Conservation (phyloP, 2,888 invertebrate genomes). For the Leptopilina myrica region DNA sequence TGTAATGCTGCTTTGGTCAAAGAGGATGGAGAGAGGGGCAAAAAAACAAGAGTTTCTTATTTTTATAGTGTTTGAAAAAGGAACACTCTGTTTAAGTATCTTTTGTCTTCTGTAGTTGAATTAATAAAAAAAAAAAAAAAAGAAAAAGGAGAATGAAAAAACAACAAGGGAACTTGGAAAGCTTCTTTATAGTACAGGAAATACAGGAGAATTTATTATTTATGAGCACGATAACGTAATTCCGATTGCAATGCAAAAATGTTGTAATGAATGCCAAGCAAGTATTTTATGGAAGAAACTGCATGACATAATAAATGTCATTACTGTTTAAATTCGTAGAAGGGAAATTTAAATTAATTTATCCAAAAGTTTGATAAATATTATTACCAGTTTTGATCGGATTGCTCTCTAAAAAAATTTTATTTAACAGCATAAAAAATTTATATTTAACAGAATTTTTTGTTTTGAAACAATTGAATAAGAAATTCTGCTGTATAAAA, state of each 20-base stretch:
- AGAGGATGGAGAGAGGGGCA: no score
- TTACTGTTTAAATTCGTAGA: slow-evolving; percentile 50
- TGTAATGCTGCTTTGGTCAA: not conserved
- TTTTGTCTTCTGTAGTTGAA: slow-evolving; percentile 1
- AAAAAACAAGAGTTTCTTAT: not conserved
- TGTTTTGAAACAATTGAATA: no score
- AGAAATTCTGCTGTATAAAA: no score
- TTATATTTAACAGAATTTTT: no score
- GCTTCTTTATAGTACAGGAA: slow-evolving; percentile 3
- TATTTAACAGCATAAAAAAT: no score
- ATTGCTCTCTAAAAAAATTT: no score
- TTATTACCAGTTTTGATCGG: no score
- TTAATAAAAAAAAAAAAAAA: not conserved
- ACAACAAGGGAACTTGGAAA: not conserved
- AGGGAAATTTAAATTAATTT: slow-evolving; percentile 46
- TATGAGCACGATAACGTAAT: slow-evolving; percentile 46
- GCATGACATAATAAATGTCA: slow-evolving; percentile 48
- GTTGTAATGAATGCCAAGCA: slow-evolving; percentile 47
- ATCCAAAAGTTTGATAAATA: not conserved
- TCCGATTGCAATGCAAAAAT: slow-evolving; percentile 42
- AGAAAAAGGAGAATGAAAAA: no score
- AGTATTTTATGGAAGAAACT: slow-evolving; percentile 49
- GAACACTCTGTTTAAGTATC: not conserved
- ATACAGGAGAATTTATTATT: slow-evolving; percentile 33
- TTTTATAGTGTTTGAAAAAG: not conserved